Conservation (phyloP, 2,888 invertebrate species). For the Lypha dubia region DNA sequence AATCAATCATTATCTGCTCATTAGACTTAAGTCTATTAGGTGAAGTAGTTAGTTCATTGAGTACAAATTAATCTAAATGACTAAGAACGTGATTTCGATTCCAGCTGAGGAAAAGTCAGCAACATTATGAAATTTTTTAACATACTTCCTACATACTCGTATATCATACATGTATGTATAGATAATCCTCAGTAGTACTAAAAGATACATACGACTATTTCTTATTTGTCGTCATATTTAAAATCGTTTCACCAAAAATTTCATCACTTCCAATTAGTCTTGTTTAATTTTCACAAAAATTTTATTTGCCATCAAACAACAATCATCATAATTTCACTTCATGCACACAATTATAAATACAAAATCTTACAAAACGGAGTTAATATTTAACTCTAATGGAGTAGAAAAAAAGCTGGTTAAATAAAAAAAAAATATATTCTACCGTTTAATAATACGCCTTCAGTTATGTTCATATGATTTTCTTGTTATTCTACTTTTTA, state of each 20-base stretch:
- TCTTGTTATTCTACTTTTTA: constrained; percentile 47
- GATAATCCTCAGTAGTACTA: no score
- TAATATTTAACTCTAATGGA: constrained; percentile 25
- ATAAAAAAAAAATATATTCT: constrained; percentile 37
- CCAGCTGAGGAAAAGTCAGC: no score
- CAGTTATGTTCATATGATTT: constrained; percentile 38
- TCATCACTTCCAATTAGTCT: constrained; percentile 6
- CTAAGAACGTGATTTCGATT: no score
- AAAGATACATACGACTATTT: no score
- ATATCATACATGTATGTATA: no score
- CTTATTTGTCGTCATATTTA: no score
- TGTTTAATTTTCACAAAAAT: constrained; percentile 18
- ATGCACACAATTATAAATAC: background rate
- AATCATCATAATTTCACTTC: constrained; percentile 45
- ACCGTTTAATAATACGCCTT: constrained; percentile 67
- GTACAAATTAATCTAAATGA: no score
- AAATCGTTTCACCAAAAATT: background rate
- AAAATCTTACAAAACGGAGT: constrained; percentile 6
- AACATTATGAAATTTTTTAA: no score
- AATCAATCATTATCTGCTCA: no score
- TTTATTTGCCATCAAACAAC: constrained; percentile 2
- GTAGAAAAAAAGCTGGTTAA: constrained; percentile 16
- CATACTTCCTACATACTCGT: no score
- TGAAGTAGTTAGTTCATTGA: no score
- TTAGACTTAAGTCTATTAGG: no score